Conservation (phyloP, 2,113 vertebrate genomes). For the Emydocephalus ijimae region DNA sequence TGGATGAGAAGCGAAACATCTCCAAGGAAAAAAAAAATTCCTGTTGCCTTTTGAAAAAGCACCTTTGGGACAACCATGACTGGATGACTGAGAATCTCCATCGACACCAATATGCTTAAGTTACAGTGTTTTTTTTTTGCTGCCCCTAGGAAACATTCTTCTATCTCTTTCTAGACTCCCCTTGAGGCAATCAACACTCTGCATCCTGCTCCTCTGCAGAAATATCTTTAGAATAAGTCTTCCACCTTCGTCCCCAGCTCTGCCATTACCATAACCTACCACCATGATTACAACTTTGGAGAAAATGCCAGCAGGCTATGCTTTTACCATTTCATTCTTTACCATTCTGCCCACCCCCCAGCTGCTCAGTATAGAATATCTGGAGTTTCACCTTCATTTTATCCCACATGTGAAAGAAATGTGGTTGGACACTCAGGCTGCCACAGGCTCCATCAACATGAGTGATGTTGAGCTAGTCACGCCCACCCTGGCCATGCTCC, state of each 20-base stretch:
- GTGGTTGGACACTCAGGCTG: neutral
- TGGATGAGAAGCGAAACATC: neutral
- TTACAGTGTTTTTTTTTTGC: neutral
- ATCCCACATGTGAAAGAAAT: neutral
- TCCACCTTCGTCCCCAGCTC: neutral
- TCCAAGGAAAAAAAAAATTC: neutral
- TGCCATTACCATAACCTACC: neutral
- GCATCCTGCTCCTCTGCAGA: neutral
- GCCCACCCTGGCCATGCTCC: too few species aligned
- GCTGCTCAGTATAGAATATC: neutral
- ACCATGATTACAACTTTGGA: neutral
- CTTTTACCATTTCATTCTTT: neutral
- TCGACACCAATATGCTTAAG: neutral
- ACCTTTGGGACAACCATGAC: neutral
- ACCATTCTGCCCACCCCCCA: neutral
- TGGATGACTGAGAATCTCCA: neutral
- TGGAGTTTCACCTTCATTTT: neutral
- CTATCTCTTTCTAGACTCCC: neutral
- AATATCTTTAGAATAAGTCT: neutral
- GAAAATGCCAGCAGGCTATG: neutral
- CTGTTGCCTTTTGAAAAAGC: neutral
- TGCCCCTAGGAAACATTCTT: neutral
- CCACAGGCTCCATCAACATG: too few species aligned
- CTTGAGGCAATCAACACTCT: neutral
- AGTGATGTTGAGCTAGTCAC: too few species aligned